Evolutionary conservation across 2,888 invertebrate genomes (phyloP).

Genomic region (Chrysina gloriosa): DNA sequence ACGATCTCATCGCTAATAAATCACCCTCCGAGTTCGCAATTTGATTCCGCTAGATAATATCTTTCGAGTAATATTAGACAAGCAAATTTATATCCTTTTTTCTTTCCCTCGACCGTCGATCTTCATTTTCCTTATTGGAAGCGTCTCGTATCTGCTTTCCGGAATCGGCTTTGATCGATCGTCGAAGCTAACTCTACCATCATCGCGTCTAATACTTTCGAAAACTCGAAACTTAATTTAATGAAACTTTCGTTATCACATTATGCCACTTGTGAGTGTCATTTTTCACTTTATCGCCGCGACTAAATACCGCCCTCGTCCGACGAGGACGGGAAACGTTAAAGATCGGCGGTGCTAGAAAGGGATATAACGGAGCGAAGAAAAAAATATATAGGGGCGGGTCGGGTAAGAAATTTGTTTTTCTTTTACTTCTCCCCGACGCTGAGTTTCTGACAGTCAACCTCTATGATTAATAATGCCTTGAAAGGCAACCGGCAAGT

Average conservation of each 20-base stretch:
- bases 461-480: slow-evolving; percentile 26
- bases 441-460: slow-evolving; percentile 22
- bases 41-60: not conserved
- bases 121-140: not conserved
- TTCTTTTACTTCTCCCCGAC: slow-evolving; percentile 14
- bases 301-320: not conserved
- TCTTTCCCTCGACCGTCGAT: not conserved
- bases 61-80: not conserved
- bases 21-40: not conserved
- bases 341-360: not conserved
- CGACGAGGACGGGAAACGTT: not conserved
- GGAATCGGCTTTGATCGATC: not conserved
- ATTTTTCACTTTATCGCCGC: slow-evolving; percentile 20
- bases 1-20: not conserved
- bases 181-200: not conserved
- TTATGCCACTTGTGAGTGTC: slow-evolving; percentile 30
- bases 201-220: slow-evolving; percentile 12
- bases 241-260: slow-evolving; percentile 33
- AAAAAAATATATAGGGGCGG: slow-evolving; percentile 18
- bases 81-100: slow-evolving; percentile 9
- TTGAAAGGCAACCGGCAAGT: slow-evolving; percentile 21
- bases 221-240: slow-evolving; percentile 27
- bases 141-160: not conserved
- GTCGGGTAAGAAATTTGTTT: slow-evolving; percentile 25
- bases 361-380: not conserved